phyloP scores from a whole-genome alignment of 2,888 invertebrate genomes.

The Piscicola geometra region DNA sequence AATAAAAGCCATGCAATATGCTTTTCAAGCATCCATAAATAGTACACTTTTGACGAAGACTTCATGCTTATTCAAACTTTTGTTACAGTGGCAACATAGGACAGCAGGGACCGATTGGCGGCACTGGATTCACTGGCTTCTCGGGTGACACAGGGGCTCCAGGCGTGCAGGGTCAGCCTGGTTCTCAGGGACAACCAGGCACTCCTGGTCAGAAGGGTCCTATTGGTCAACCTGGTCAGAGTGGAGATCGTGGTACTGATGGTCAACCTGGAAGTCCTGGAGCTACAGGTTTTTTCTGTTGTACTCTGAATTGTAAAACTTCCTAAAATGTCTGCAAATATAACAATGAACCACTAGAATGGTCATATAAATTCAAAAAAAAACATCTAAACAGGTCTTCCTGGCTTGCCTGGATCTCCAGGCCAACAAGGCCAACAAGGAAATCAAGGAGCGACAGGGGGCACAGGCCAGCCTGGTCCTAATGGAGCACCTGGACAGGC shows the following conservation, averaged over 20 bases:
- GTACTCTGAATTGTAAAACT: constrained; percentile 3
- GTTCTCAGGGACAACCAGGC: constrained; percentile 25
- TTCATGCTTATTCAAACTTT: too few relatives aligned
- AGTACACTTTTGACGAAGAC: too few relatives aligned
- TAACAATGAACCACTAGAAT: neutral
- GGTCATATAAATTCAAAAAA: neutral
- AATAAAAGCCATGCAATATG: too few relatives aligned
- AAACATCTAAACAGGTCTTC: neutral
- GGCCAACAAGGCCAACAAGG: constrained; percentile 40
- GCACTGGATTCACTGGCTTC: constrained; percentile 34
- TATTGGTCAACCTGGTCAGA: constrained; percentile 34
- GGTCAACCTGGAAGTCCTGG: constrained; percentile 37
- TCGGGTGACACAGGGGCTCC: constrained; percentile 40
- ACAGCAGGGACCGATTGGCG: constrained; percentile 31
- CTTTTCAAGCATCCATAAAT: too few relatives aligned
- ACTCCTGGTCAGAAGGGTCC: constrained; percentile 39
- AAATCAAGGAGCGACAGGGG: constrained; percentile 3
- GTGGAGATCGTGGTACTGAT: constrained; percentile 19
- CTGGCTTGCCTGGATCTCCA: constrained; percentile 45
- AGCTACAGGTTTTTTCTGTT: constrained; percentile 22
- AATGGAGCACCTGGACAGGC: constrained; percentile 8
- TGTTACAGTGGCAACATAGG: constrained; percentile 30
- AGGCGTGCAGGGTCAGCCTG: constrained; percentile 18
- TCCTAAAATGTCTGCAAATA: too few relatives aligned
- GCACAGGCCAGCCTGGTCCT: constrained; percentile 28